Conservation (phyloP, 2,797 vertebrate genomes). For the Bradypus variegatus region DNA sequence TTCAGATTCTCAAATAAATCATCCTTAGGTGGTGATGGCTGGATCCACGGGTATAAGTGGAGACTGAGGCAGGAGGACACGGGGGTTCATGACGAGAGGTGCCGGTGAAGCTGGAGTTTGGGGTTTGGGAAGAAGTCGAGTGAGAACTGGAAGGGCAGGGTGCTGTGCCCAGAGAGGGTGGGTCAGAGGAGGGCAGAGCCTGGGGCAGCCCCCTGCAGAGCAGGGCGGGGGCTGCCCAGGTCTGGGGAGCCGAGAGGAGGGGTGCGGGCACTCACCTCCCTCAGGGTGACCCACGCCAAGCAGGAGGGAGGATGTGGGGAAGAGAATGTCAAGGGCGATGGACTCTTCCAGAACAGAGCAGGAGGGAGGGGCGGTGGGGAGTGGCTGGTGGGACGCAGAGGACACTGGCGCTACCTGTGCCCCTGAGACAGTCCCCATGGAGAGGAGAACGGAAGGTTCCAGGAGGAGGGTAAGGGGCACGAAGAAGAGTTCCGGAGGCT, state of each 20-base stretch:
- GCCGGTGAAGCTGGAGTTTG: too few species aligned
- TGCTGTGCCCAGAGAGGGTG: neutral
- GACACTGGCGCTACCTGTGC: too few species aligned
- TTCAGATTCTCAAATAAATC: accelerated
- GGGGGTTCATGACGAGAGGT: neutral
- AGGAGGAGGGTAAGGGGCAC: too few species aligned
- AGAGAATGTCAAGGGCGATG: neutral
- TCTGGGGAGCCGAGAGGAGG: too few species aligned
- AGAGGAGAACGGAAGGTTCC: accelerated
- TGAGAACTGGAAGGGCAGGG: neutral
- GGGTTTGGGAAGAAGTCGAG: neutral
- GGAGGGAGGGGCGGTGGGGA: accelerated
- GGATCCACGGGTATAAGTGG: neutral
- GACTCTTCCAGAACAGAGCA: accelerated
- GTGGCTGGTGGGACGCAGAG: neutral
- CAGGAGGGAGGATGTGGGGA: accelerated
- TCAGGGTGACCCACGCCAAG: neutral
- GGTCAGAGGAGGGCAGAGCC: neutral
- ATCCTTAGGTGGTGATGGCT: accelerated
- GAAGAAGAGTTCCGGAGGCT: too few species aligned
- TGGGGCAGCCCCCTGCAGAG: accelerated
- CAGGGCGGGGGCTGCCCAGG: too few species aligned
- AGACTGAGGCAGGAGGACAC: accelerated
- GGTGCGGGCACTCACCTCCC: neutral
- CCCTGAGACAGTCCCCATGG: accelerated